Conservation (phyloP, 2,888 invertebrate species). For the Mantis religiosa region DNA sequence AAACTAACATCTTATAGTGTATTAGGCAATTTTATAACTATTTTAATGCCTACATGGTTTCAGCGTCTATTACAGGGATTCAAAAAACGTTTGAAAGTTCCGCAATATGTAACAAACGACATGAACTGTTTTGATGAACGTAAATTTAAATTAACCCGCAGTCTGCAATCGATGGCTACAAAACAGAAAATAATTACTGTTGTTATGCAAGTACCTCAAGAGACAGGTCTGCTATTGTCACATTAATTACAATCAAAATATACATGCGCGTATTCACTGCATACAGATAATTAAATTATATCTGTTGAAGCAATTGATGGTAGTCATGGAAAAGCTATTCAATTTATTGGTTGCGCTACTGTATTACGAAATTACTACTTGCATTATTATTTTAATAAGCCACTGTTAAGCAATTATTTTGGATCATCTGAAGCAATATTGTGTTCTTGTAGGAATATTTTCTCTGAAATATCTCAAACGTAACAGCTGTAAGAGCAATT, state of each 20-base stretch:
- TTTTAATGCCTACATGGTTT: too few species aligned
- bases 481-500: too few species aligned
- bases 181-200: not conserved
- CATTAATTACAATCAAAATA: not conserved
- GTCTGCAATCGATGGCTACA: not conserved
- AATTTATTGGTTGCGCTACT: not conserved
- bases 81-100: too few species aligned
- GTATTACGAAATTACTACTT: not conserved
- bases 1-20: too few species aligned
- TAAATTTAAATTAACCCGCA: not conserved
- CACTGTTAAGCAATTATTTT: too few species aligned
- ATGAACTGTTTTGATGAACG: not conserved
- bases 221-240: not conserved
- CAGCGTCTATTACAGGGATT: too few species aligned
- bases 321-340: not conserved
- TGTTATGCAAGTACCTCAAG: not conserved
- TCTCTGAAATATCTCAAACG: too few species aligned
- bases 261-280: not conserved
- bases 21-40: too few species aligned
- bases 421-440: too few species aligned
- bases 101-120: not conserved
- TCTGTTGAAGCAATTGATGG: not conserved
- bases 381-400: too few species aligned
- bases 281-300: not conserved
- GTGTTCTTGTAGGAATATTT: too few species aligned